These are phyloP conservation scores for Chondrilla cf. caribensis DNA, from an alignment of 37 sponge, comb jelly and placozoan genomes.

Conservation along the genomic window DNA sequence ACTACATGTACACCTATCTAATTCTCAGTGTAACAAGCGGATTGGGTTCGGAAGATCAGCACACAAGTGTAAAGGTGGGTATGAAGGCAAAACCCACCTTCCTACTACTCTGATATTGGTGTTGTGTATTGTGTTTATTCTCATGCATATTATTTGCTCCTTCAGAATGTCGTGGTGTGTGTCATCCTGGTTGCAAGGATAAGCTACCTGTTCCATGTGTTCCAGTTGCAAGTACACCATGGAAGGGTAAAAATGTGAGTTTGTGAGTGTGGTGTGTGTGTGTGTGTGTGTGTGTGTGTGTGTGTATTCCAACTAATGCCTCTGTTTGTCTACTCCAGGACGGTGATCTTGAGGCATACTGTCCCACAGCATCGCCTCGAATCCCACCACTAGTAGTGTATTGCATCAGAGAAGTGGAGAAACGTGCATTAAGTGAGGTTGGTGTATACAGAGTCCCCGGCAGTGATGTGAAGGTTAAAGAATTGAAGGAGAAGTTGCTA, in stretches of 20 bases:
- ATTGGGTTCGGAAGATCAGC: constrained; percentile 57
- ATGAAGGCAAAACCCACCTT: no score
- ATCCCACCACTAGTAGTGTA: constrained; percentile 82
- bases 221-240: constrained; percentile 77
- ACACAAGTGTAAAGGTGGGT: constrained; percentile 66
- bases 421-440: constrained; percentile 73
- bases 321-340: no score
- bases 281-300: no score
- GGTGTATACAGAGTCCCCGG: constrained; percentile 89
- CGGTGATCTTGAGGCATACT: constrained; percentile 67
- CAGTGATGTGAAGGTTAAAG: constrained; percentile 68
- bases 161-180: constrained; percentile 77
- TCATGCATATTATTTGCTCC: background rate
- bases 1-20: no score
- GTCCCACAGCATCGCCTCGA: constrained; percentile 76
- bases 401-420: constrained; percentile 87
- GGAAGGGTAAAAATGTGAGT: constrained; percentile 33
- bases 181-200: constrained; percentile 72
- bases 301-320: no score
- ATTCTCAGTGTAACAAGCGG: constrained; percentile 68
- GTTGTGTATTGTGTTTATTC: no score
- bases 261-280: background rate
- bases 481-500: constrained; percentile 83
- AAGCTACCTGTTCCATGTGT: constrained; percentile 86
- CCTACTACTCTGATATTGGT: no score